phyloP scores from a whole-genome alignment of 2,888 invertebrate genomes.

The Luffia ferchaultella region DNA sequence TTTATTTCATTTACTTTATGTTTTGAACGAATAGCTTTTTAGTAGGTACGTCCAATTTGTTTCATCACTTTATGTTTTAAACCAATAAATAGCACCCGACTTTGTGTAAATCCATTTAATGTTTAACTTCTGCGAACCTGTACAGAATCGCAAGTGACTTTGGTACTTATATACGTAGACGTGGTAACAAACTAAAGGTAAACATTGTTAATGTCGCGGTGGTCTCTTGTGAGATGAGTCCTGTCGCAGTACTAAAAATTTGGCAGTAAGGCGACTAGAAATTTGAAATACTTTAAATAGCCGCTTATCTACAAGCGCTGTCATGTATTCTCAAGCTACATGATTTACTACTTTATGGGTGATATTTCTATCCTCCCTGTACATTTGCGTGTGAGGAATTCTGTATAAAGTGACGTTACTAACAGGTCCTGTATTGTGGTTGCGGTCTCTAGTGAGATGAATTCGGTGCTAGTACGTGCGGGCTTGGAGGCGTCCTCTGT shows the following conservation, averaged over 20 bases:
- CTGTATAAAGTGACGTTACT: too few species aligned
- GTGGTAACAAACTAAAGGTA: background rate
- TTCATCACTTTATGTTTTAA: background rate
- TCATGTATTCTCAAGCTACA: too few species aligned
- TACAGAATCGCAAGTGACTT: background rate
- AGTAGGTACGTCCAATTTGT: too few species aligned
- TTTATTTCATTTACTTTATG: too few species aligned
- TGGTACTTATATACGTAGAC: background rate
- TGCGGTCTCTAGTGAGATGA: background rate
- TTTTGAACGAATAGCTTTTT: too few species aligned
- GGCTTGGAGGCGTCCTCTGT: constrained; percentile 27
- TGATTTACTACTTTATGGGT: too few species aligned
- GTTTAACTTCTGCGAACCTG: background rate
- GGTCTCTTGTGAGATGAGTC: background rate
- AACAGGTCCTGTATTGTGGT: too few species aligned
- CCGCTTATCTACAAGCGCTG: too few species aligned
- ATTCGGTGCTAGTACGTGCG: background rate
- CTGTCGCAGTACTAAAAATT: background rate
- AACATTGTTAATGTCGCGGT: background rate
- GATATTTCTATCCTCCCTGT: too few species aligned
- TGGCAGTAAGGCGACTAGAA: too few species aligned
- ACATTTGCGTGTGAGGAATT: too few species aligned
- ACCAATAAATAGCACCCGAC: background rate
- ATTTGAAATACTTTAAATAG: too few species aligned
- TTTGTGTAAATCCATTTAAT: background rate